Evolutionary conservation across 2,797 vertebrate genomes (phyloP), one percentile per base, ranked within the genome.

Genomic region (Tympanoctomys barrerae): DNA sequence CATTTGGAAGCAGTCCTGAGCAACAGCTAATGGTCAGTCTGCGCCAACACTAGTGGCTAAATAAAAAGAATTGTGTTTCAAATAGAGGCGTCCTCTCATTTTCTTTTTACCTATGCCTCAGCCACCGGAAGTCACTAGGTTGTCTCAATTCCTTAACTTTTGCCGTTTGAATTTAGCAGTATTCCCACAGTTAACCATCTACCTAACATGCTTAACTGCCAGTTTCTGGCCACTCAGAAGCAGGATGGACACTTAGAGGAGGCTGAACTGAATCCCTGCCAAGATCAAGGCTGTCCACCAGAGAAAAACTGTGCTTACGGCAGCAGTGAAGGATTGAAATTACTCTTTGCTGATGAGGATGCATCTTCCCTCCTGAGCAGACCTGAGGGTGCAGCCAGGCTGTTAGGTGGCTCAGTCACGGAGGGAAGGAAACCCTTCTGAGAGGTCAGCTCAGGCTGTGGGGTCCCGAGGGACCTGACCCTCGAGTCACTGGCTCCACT

Each of bases 1-100:
- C 64, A 77, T 21, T 31, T 59, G 39, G 73, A 75, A 81, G 31
- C 49, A 75, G 57, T 70, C 80, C 85, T 88, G 90, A 87, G 78
- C 33, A 89, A 57, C 3, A 89, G 22, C 18, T 59, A 85, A 81
- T 46, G 52, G 57, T 77, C 88, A 79, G 85, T 93, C 49, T 79
- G 73, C 91, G 78, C 36, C 42, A 75, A 62, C 8, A 4, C 64
- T 64, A 26, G 42, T 86, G 89, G 90, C 83, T 84, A 57, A 94
- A 70, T 24, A 18, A 42, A 46, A 52, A 84, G 31, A 64, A 89
- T 31, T 16, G 9, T 4, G 12, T 62, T 90, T 52, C 21, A 46
- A 64, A 31, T 33, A 31, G 36, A 42, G 22, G 21, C 73, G 28
- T 24, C 71, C 33, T 71, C 36, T 7, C 7, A 10, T 89, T 57